These are phyloP conservation scores for Lycophotia porphyrea DNA, from an alignment of 2,888 invertebrate species.

Conservation along the genomic window DNA sequence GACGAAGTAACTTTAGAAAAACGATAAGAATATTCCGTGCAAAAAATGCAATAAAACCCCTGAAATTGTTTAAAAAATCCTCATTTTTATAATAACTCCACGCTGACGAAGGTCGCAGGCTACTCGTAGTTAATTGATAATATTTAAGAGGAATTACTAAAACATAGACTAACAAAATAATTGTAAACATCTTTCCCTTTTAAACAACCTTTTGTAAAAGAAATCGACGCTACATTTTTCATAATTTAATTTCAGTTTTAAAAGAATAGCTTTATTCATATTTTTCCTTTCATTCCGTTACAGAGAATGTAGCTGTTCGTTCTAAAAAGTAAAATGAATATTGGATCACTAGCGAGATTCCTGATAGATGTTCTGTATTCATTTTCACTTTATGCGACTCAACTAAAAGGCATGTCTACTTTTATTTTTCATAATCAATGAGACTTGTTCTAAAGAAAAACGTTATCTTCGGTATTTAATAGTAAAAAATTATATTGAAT, in stretches of 20 bases:
- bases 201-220: background rate
- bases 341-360: constrained; percentile 42
- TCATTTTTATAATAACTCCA: too few species aligned
- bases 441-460: background rate
- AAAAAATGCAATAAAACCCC: too few species aligned
- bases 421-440: constrained; percentile 5
- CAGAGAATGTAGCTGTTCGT: constrained; percentile 25
- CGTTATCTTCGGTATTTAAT: background rate
- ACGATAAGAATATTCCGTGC: too few species aligned
- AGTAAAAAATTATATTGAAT: too few species aligned
- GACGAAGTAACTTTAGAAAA: too few species aligned
- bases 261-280: constrained; percentile 29
- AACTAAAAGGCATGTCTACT: background rate
- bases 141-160: background rate
- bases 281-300: constrained; percentile 40
- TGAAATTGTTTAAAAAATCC: too few species aligned
- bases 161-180: background rate
- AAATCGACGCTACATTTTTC: constrained; percentile 1
- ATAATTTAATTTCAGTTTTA: constrained; percentile 28
- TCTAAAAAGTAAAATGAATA: constrained; percentile 51
- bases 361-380: constrained; percentile 57
- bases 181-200: background rate
- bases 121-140: background rate
- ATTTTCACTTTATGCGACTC: constrained; percentile 50
- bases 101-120: too few species aligned